Base-by-base conservation (phyloP, 2,888 invertebrate species). In the Hipparchia sbordonii region DNA sequence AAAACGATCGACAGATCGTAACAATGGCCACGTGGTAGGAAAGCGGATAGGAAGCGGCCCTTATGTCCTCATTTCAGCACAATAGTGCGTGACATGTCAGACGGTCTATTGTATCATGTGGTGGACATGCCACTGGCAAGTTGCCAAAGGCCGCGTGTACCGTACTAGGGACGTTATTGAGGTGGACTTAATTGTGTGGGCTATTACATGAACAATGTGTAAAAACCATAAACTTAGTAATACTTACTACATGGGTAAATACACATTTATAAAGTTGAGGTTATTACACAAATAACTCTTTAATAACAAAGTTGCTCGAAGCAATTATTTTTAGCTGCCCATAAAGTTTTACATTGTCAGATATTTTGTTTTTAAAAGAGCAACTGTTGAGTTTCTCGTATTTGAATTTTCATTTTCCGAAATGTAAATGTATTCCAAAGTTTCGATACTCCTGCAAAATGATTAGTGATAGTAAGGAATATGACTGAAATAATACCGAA, bases 401-500 rank as follows among this genome's bases (percentile, higher is more conserved):
- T 60, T 60, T 39, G 39, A 39, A 60, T 60, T 60, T 39, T 39
- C 60, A 60, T 39, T 39, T 39, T 45, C 45, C 2, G 6, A 60
- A n/a, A n/a, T 60, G 45, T 12, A 45, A 60, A 45, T 12, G 59
- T 6, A 45, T 45, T 45, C 45, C 45, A 46, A 48, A 60, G 10
- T 39, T 62, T 46, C 46, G 13, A 46, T 23, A 9, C 10, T 51
- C 10, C 48, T 10, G 46, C 46, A n/a, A 63, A 63, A 63, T 33
- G 51, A 65, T 65, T 51, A 65, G 59, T 51, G 61, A 13, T 45
- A 54, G 23, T 10, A 10, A 7, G 13, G 23, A 69, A 72, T 48
- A 61, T 62, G 51, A 60, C 56, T 69, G 52, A 71, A 71, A 71
- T 73, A 68, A 52, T 61, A 72, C 48, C 4, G n/a, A 23, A 61